Evolutionary conservation across 2,888 invertebrate genomes (phyloP).

Genomic region (Lithophane socia): DNA sequence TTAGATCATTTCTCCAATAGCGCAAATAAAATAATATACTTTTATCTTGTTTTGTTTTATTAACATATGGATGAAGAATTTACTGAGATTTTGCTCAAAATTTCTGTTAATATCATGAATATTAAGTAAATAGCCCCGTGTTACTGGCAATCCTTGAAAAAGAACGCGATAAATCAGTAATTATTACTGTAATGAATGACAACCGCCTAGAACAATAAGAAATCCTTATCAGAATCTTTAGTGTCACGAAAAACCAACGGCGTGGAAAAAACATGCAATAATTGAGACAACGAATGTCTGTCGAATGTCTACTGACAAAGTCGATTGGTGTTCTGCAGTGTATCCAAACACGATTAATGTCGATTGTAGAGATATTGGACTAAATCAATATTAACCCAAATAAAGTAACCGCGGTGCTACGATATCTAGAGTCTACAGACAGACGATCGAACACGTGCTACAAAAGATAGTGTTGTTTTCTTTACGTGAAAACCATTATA

Average conservation of each 20-base stretch:
- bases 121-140: constrained; percentile 31
- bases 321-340: constrained; percentile 29
- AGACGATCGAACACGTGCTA: constrained; percentile 27
- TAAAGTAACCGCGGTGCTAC: constrained; percentile 16
- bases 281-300: constrained; percentile 43
- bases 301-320: constrained; percentile 37
- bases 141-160: constrained; percentile 53
- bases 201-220: constrained; percentile 56
- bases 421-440: constrained; percentile 22
- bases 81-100: constrained; percentile 1
- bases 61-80: neutral
- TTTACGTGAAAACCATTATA: neutral
- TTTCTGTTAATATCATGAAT: constrained; percentile 37
- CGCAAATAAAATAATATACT: neutral
- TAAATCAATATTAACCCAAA: constrained; percentile 51
- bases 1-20: neutral
- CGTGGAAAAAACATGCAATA: constrained; percentile 46
- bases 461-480: constrained; percentile 1
- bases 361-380: constrained; percentile 38
- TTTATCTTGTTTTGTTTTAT: neutral
- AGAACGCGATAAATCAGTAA: constrained; percentile 52
- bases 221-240: constrained; percentile 54
- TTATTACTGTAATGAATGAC: constrained; percentile 45
- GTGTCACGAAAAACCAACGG: constrained; percentile 43
- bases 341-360: constrained; percentile 53